These are phyloP conservation scores for Notocelia uddmanniana DNA, from an alignment of 2,888 invertebrate species.

Conservation along the genomic window DNA sequence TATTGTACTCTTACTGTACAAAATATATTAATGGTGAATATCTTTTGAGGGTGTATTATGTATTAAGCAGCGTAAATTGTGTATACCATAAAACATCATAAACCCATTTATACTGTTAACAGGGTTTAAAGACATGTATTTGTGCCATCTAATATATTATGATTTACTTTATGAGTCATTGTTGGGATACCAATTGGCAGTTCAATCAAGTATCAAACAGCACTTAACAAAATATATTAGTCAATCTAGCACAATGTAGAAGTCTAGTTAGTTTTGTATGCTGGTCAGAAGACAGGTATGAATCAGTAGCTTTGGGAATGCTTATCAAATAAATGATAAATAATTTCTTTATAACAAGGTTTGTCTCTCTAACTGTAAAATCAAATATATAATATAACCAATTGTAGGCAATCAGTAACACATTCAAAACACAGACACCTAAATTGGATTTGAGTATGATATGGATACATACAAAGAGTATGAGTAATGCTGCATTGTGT, in stretches of 20 bases:
- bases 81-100: neutral
- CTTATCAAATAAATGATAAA: conserved; percentile 30
- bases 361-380: neutral
- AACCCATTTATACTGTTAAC: neutral
- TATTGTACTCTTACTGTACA: too few species aligned
- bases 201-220: conserved; percentile 13
- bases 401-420: conserved; percentile 9
- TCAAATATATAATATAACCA: neutral
- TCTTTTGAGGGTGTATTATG: too few species aligned
- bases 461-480: conserved; percentile 51
- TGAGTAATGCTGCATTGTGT: conserved; percentile 54
- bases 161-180: conserved; percentile 6
- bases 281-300: neutral
- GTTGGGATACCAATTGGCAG: conserved; percentile 11
- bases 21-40: too few species aligned
- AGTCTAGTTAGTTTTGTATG: neutral
- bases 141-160: neutral
- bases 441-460: conserved; percentile 28
- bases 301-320: conserved; percentile 16
- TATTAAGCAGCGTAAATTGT: neutral
- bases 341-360: conserved; percentile 1
- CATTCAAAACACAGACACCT: conserved; percentile 33
- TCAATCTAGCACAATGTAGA: neutral
- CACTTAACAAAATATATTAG: neutral
- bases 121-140: too few species aligned